A percentile compares a stretch with the other conserved stretches of the same genome.
These are phyloP conservation scores for Microctonus aethiopoides DNA, from an alignment of 2,888 invertebrate species.

Conservation along the genomic window DNA sequence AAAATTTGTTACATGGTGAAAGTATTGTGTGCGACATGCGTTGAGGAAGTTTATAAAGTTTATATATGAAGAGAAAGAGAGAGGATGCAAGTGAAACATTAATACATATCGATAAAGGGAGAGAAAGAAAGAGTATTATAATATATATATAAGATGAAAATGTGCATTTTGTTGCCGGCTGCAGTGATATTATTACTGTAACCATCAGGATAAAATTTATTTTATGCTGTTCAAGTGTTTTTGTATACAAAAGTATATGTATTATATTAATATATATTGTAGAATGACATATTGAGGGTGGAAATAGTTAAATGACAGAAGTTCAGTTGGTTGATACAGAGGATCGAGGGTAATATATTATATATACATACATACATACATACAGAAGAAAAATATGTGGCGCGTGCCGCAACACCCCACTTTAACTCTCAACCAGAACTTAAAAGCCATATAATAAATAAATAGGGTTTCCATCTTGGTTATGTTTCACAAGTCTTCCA, in stretches of 20 bases:
- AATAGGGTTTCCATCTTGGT: conserved; percentile 64
- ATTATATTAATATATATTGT: background rate
- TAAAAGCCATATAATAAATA: conserved; percentile 62
- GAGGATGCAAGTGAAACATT: background rate
- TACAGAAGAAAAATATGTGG: conserved; percentile 46
- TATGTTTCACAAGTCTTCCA: conserved; percentile 42
- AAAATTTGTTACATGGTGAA: too few relatives aligned
- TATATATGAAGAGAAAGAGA: too few relatives aligned
- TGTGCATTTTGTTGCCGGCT: background rate
- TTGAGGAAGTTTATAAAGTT: too few relatives aligned
- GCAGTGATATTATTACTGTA: background rate
- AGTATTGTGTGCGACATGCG: too few relatives aligned
- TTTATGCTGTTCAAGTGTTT: background rate
- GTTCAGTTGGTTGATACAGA: conserved; percentile 35
- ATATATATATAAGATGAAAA: background rate
- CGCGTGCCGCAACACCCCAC: conserved; percentile 61
- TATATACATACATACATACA: too few relatives aligned
- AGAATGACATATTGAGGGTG: conserved; percentile 1
- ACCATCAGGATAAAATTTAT: background rate
- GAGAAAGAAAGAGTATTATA: background rate
- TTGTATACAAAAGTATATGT: background rate
- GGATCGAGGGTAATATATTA: conserved; percentile 14
- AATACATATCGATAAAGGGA: background rate
- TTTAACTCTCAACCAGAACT: conserved; percentile 54
- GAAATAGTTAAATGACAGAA: conserved; percentile 31